Evolutionary conservation across 2,113 vertebrate species (phyloP), one percentile per base, ranked within the genome.

Genomic region (Cebidichthys violaceus): DNA sequence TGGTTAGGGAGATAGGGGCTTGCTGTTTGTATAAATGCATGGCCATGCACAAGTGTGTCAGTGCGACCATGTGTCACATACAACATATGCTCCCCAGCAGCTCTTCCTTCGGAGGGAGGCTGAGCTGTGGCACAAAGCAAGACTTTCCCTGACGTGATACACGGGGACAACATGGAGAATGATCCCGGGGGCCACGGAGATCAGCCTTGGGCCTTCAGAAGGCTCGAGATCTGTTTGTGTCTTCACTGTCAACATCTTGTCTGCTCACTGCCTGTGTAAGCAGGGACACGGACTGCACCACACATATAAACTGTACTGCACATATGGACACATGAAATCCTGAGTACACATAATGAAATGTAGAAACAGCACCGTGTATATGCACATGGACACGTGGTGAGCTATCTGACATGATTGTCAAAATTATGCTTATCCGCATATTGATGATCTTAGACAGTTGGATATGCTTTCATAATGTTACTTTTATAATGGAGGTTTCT

Each of bases 21-120:
- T 75, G 57, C 60, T 73, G 65, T 82, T 86, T 69, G 68, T 77
- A 79, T 77, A 70, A 80, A 81, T 70, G 71, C 79, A 81, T 75
- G 62, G 61, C 9, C 77, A 29, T 11, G 35, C 62, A 70, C 61
- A 78, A 33, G 27, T 75, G 61, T 85, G 84, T 92, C 77, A 65
- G 85, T 69, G 77, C 84, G 86, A 79, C 80, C 85, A 87, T 91
- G 90, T 91, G 86, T 94, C 89, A 92, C 81, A 81, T 70, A 65
- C 47, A 92, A 69, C 94, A 90, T 94, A 93, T 93, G 92, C 41
- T 92, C 82, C 74, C 82, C 74, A 88, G 85, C 79, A 86, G 86
- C 81, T 82, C 73, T 68, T 57, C 66, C 60, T 88, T 65, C 2
- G 35, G 80, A 81, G 60, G 61, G 72, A 76, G 41, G 70, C 70